Percentiles rank a stretch among this genome's conserved stretches.
phyloP scores from a whole-genome alignment of 2,888 invertebrate species.

The Ormyrus nitidulus region DNA sequence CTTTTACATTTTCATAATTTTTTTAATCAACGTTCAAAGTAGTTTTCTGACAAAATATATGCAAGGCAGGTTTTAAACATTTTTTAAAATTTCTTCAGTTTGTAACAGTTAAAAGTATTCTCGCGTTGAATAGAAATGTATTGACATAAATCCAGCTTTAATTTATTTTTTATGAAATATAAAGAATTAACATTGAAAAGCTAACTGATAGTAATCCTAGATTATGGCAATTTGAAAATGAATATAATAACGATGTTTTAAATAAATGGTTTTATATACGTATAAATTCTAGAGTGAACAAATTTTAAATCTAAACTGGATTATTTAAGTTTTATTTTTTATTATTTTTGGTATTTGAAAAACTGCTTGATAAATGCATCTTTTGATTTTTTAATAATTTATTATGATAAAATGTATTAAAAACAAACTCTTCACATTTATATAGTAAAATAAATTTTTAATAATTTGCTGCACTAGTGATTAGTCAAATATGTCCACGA shows the following conservation, averaged over 20 bases:
- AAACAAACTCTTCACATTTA: constrained; percentile 25
- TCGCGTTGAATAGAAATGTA: neutral
- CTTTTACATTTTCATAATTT: neutral
- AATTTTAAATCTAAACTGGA: neutral
- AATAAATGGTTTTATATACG: no score
- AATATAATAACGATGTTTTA: no score
- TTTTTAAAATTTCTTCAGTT: neutral
- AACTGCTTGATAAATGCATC: neutral
- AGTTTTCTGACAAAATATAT: neutral
- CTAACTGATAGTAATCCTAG: no score
- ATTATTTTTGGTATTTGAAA: neutral
- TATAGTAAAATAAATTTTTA: constrained; percentile 13
- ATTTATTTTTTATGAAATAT: no score
- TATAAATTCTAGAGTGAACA: neutral
- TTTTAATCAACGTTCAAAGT: neutral
- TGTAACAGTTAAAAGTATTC: neutral
- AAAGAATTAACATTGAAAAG: no score
- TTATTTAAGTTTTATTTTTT: neutral
- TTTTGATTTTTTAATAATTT: constrained; percentile 6
- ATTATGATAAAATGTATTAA: constrained; percentile 19
- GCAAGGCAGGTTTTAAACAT: neutral
- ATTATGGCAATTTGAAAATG: no score
- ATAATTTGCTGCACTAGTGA: neutral
- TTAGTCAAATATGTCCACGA: no score
- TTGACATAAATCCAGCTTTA: no score